Base-by-base conservation (phyloP, 2,797 vertebrate genomes). In the Lindbergichthys nudifrons region DNA sequence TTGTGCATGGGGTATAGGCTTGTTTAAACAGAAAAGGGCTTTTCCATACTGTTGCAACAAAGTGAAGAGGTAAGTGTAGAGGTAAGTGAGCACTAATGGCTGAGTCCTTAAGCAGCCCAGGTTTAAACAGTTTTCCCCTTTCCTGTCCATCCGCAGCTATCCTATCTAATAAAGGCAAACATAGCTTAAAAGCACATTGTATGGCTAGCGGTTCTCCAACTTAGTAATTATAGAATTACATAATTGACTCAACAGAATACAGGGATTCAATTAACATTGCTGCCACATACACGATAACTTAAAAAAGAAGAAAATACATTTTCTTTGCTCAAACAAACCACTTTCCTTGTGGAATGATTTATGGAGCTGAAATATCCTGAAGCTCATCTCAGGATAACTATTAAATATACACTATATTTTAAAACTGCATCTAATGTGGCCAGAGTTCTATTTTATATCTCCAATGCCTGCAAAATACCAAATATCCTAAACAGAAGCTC, bases 401-500 rank as follows among this genome's bases (percentile, higher is more conserved):
- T 84, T 89, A 81, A 82, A 72, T 81, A 64, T 10, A 15, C 36
- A 62, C 12, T 13, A 18, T 65, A 67, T 69, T 70, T 42, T 16
- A 71, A 69, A 77, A 23, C 19, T 21, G 26, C 48, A 53, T 75
- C 70, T 68, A 46, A 77, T 57, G 54, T 71, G 65, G 53, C 21
- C 54, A 51, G 41, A 42, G 19, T 30, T 47, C 64, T 23, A 71
- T 79, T 45, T 67, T 65, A 74, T 61, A 69, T 60, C 70, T 36
- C 61, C 32, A 36, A 73, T 41, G 26, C 60, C 47, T 56, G 2
- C 26, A 32, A 77, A 86, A 76, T 41, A 51, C 42, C 13, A 60
- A 42, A 54, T 8, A 76, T 45, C 19, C 46, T 95, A 93, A 85
- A 95, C 48, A 60, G 73, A 95, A 92, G 89, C 91, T 48, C 54